A percentile compares a stretch with the other conserved stretches of the same genome.
These are phyloP conservation scores for Harmothoe impar DNA, from an alignment of 2,888 invertebrate genomes.

Conservation along the genomic window DNA sequence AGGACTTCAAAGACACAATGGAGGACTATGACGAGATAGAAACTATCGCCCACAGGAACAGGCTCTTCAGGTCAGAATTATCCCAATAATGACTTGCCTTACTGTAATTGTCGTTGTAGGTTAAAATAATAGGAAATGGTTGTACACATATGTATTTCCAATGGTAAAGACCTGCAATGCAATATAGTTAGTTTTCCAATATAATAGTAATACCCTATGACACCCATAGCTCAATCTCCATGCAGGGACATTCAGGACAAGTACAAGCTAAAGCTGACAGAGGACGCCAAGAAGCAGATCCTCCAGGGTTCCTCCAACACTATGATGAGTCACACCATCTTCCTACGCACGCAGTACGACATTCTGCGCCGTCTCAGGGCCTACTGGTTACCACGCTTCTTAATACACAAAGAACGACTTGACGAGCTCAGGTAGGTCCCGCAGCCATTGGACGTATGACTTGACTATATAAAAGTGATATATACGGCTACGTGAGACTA, in stretches of 20 bases:
- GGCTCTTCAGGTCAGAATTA: conserved; percentile 79
- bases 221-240: too few relatives aligned
- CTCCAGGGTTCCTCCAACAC: conserved; percentile 76
- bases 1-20: conserved; percentile 82
- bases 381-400: conserved; percentile 83
- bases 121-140: background rate
- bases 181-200: too few relatives aligned
- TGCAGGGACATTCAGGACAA: conserved; percentile 82
- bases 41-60: conserved; percentile 78
- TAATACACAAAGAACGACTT: conserved; percentile 80
- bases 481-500: background rate
- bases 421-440: conserved; percentile 70
- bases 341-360: conserved; percentile 83
- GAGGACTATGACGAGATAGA: conserved; percentile 80
- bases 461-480: conserved; percentile 8
- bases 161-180: too few relatives aligned
- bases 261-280: conserved; percentile 80
- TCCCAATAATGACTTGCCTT: background rate
- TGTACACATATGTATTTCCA: background rate
- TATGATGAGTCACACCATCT: conserved; percentile 81
- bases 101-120: background rate
- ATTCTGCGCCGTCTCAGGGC: conserved; percentile 81
- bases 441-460: too few relatives aligned
- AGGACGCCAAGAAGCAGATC: conserved; percentile 81
- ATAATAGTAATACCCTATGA: too few relatives aligned